Evolutionary conservation across 2,113 vertebrate species (phyloP), one percentile per base, ranked within the genome.

Genomic region (Salvelinus fontinalis): DNA sequence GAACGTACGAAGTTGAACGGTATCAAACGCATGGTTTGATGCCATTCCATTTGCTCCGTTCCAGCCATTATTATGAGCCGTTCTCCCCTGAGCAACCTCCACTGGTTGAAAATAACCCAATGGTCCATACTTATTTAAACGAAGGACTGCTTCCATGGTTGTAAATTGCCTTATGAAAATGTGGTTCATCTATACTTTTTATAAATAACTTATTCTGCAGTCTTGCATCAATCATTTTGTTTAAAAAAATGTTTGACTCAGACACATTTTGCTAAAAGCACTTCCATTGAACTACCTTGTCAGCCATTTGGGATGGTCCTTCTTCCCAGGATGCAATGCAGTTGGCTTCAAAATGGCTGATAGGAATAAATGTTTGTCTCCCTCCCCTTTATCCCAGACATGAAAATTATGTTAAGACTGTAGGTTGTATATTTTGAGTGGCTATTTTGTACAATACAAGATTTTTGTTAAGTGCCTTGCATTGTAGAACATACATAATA

Each of bases 401-500:
- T 78, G 49, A 24, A 80, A 66, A 73, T 31, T 1, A 68, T 81
- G 26, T 77, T 14, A 83, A 70, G 81, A 74, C 22, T 72, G 72
- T 54, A 54, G 77, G 75, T 69, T 84, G 83, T 82, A 81, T 73
- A 78, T 70, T 80, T 57, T 73, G 69, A 77, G 71, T 75, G 70
- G 73, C 62, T 65, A 26, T 22, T 84, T 79, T 86, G 67, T 84
- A 67, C 67, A 75, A 77, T 79, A 72, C 31, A 27, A 74, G 70
- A 66, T 54, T 67, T 69, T 22, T n/a, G 1, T 67, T 31, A 74
- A 77, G 59, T 67, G 49, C 29, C 20, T 29, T 73, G 70, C 60
- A 14, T 75, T 75, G 39, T 79, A n/a, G 22, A 75, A 11, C 29
- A 67, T 76, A 62, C 18, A 16, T 14, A 81, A 75, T 57, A 49